phyloP scores from a whole-genome alignment of 2,888 invertebrate species.

The Entomobrya multifasciata region DNA sequence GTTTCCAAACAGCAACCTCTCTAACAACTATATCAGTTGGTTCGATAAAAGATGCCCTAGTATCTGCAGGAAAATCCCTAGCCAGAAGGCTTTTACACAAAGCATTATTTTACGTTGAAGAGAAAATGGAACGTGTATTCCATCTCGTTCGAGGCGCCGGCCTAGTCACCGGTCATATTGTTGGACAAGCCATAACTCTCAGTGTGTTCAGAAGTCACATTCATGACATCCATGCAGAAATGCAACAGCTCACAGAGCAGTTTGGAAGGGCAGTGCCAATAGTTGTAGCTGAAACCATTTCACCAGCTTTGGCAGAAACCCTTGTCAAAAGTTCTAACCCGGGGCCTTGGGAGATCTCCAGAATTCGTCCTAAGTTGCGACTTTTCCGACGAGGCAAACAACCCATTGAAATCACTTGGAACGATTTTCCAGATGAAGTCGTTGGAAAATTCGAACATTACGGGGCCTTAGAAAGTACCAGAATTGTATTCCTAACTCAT shows the following conservation, averaged over 20 bases:
- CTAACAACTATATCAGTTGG: slow-evolving; percentile 44
- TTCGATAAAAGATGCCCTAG: slow-evolving; percentile 35
- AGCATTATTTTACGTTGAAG: slow-evolving; percentile 47
- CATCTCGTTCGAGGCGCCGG: slow-evolving; percentile 73
- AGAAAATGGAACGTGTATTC: slow-evolving; percentile 69
- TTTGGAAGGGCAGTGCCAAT: slow-evolving; percentile 75
- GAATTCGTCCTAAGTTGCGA: slow-evolving; percentile 70
- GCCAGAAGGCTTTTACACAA: slow-evolving; percentile 27
- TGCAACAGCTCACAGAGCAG: slow-evolving; percentile 73
- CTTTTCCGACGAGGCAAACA: slow-evolving; percentile 68
- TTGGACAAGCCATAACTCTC: slow-evolving; percentile 74
- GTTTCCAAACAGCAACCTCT: slow-evolving; percentile 49
- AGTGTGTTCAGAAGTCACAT: slow-evolving; percentile 68
- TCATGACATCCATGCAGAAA: slow-evolving; percentile 66
- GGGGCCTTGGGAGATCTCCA: slow-evolving; percentile 72
- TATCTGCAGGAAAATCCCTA: slow-evolving; percentile 42
- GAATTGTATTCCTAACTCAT: slow-evolving; percentile 73
- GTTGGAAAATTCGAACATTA: slow-evolving; percentile 67
- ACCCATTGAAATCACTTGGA: slow-evolving; percentile 71
- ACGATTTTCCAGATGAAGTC: slow-evolving; percentile 71
- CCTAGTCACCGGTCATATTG: slow-evolving; percentile 72
- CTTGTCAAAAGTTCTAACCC: slow-evolving; percentile 70
- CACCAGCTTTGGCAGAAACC: slow-evolving; percentile 74
- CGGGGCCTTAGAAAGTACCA: slow-evolving; percentile 71
- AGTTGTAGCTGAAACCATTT: slow-evolving; percentile 70